Evolutionary conservation across 2,888 invertebrate genomes (phyloP), one percentile per base, ranked within the genome.

Genomic region (Gandaritis pyraliata): DNA sequence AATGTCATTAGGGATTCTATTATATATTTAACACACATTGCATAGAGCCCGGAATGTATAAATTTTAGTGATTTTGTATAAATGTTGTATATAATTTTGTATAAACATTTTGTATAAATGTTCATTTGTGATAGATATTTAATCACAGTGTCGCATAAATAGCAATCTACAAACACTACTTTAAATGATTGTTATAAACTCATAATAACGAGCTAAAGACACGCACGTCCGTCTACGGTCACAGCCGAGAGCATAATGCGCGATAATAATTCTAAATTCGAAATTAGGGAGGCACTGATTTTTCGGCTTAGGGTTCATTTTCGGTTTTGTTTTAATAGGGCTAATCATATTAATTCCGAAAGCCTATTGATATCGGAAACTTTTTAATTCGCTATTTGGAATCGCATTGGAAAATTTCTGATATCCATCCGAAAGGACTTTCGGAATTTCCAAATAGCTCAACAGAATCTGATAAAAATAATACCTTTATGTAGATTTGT

Each of bases 261-360:
- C 78, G 72, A 75, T 82, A 77, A 81, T 80, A 80, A 82, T 87
- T 85, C 86, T 82, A 86, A 87, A 85, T 85, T 84, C 49, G 23
- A 59, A 59, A 48, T 43, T 45, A 60, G 59, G 13, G 58, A 13
- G 12, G 52, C 12, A 16, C n/a, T 15, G 30, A 16, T 39, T 43
- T 23, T 63, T 59, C 55, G 58, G 58, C 38, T 48, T 55, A 33
- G n/a, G 13, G 2, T 4, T 39, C 8, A 5, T 8, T 51, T 52
- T 59, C 58, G 46, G 51, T 39, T 51, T 58, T 13, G 38, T 3
- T 11, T 7, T 15, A 15, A 13, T n/a, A 41, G 7, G 23, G 3
- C 5, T 23, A 6, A 23, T 23, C 23, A n/a, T n/a, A n/a, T n/a
- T n/a, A n/a, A n/a, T n/a, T n/a, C n/a, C n/a, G n/a, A n/a, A n/a